These are phyloP conservation scores for Andrena hattorfiana DNA, from an alignment of 2,888 invertebrate species.

Conservation along the genomic window DNA sequence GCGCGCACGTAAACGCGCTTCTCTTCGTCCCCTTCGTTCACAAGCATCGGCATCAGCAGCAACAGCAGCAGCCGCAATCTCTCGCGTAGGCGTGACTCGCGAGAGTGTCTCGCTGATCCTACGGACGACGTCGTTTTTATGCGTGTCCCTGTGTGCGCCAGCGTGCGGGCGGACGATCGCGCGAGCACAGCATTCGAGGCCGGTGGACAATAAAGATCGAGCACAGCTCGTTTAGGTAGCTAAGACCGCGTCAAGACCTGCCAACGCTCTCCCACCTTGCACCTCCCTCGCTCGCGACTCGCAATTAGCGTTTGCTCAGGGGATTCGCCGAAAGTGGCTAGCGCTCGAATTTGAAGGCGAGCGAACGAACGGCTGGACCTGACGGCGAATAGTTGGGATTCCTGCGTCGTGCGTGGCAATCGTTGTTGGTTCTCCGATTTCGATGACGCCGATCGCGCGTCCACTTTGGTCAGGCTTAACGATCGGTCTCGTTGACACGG, in stretches of 20 bases:
- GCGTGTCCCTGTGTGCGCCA: slow-evolving; percentile 22
- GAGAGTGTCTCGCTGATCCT: slow-evolving; percentile 53
- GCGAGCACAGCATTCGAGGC: slow-evolving; percentile 30
- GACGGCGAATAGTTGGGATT: background rate
- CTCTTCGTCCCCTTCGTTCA: background rate
- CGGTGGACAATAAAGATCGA: slow-evolving; percentile 57
- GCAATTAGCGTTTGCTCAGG: too few species aligned
- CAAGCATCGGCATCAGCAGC: background rate
- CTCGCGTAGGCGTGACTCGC: slow-evolving; percentile 62
- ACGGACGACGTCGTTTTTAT: slow-evolving; percentile 48
- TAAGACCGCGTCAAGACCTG: slow-evolving; percentile 59
- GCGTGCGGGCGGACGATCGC: slow-evolving; percentile 7
- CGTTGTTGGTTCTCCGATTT: background rate
- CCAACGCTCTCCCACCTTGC: slow-evolving; percentile 54
- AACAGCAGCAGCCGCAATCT: slow-evolving; percentile 32
- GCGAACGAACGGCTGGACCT: background rate
- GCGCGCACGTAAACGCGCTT: slow-evolving; percentile 25
- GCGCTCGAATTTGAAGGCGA: background rate
- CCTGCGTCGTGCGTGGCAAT: background rate
- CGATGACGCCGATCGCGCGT: background rate
- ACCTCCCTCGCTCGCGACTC: slow-evolving; percentile 10
- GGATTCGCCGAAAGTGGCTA: too few species aligned
- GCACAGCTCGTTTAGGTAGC: slow-evolving; percentile 62
- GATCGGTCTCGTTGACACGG: slow-evolving; percentile 22
- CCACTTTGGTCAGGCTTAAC: background rate